Evolutionary conservation across 2,113 vertebrate genomes (phyloP).

Genomic region (Platanista minor): DNA sequence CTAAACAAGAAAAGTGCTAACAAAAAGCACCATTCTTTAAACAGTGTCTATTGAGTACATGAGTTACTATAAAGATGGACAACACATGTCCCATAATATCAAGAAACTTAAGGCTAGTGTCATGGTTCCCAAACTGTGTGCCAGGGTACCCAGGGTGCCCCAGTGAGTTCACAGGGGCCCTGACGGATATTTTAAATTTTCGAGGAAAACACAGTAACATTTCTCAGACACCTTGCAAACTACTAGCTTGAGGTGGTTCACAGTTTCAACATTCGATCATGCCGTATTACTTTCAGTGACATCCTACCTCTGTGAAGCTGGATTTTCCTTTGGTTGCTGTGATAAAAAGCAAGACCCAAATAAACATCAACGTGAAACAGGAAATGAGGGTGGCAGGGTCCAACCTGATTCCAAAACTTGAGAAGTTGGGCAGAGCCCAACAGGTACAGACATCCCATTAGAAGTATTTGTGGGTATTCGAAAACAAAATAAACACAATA

Average conservation of each 20-base stretch:
- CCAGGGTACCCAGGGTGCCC: not conserved
- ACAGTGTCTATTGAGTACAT: not conserved
- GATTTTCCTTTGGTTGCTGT: not conserved
- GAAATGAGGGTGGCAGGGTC: not conserved
- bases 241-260: not conserved
- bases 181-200: not conserved
- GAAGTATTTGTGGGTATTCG: not conserved
- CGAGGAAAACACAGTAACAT: not conserved
- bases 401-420: not conserved
- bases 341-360: not conserved
- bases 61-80: not conserved
- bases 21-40: not conserved
- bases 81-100: not conserved
- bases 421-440: not conserved
- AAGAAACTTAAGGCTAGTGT: not conserved
- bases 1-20: not conserved
- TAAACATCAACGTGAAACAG: not conserved
- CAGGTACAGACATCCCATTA: not conserved
- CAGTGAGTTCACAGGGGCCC: fast-evolving
- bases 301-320: not conserved
- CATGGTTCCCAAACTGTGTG: not conserved
- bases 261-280: not conserved
- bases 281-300: not conserved
- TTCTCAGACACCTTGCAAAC: not conserved
- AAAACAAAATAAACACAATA: not conserved